Conservation (phyloP, 2,797 vertebrate genomes). For the Syndactyla subalaris region DNA sequence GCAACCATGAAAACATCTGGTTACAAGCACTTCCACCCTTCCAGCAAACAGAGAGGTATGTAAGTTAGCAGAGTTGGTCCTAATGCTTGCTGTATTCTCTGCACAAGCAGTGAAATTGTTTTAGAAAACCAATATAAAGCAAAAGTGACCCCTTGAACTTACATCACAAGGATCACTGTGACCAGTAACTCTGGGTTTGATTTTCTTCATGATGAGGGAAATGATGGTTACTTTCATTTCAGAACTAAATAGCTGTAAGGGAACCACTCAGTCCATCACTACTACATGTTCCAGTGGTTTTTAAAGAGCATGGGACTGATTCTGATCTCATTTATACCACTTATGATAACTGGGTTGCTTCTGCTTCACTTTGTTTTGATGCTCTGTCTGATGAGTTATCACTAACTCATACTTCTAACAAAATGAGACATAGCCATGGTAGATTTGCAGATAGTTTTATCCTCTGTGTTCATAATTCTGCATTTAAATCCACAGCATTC, state of each 20-base stretch:
- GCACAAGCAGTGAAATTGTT: background rate
- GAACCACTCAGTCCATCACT: background rate
- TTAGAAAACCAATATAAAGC: background rate
- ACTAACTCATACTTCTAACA: background rate
- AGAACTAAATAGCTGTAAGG: background rate
- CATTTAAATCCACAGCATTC: background rate
- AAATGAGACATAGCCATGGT: background rate
- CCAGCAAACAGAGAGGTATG: background rate
- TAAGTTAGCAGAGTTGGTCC: background rate
- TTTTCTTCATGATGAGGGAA: background rate
- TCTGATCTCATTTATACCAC: background rate
- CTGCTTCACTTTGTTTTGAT: background rate
- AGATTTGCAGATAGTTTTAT: background rate
- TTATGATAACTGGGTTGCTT: background rate
- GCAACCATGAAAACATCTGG: background rate
- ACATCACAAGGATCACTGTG: background rate
- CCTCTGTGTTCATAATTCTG: background rate
- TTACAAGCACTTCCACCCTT: background rate
- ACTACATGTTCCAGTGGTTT: background rate
- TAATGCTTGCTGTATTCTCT: background rate
- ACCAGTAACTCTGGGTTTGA: background rate
- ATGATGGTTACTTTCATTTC: background rate
- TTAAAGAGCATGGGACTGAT: background rate
- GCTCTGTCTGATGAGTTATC: background rate
- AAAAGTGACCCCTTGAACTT: background rate